These are phyloP conservation scores for Ceratina japonica DNA, from an alignment of 1,140 invertebrate genomes.

Conservation along the genomic window DNA sequence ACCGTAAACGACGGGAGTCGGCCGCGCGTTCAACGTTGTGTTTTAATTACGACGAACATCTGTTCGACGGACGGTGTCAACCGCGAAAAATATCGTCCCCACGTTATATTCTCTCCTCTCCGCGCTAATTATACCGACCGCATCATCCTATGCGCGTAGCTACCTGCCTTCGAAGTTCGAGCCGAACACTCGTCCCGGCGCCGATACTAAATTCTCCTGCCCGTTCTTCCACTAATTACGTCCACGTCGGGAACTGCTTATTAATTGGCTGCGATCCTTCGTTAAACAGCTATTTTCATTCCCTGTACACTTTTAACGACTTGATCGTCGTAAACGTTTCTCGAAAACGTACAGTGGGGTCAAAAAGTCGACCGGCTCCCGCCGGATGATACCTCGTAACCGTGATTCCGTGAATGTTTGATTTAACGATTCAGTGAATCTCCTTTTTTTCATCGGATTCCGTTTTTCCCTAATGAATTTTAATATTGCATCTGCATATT, in stretches of 20 bases:
- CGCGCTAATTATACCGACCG: constrained; percentile 59
- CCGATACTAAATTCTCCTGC: constrained; percentile 53
- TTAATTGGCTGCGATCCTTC: constrained; percentile 41
- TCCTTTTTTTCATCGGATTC: too few species aligned
- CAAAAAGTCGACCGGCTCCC: too few species aligned
- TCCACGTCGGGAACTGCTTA: constrained; percentile 38
- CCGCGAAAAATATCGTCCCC: constrained; percentile 56
- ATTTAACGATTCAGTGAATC: too few species aligned
- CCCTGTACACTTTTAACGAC: constrained; percentile 3
- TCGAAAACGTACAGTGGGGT: too few species aligned
- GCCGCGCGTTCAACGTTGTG: constrained; percentile 56
- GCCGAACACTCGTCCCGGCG: constrained; percentile 25
- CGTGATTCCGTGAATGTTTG: too few species aligned
- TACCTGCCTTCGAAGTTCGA: constrained; percentile 3
- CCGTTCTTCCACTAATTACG: constrained; percentile 29
- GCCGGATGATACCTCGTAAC: too few species aligned
- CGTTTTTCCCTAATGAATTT: too few species aligned
- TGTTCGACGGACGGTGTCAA: constrained; percentile 60
- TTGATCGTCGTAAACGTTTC: background rate
- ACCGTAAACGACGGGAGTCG: constrained; percentile 55
- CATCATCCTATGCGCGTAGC: constrained; percentile 42
- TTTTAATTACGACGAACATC: constrained; percentile 65
- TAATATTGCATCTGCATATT: too few species aligned
- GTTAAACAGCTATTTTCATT: constrained; percentile 11
- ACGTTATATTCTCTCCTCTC: constrained; percentile 26